Evolutionary conservation across 2,888 invertebrate genomes (phyloP).

Genomic region (Sisyra nigra): DNA sequence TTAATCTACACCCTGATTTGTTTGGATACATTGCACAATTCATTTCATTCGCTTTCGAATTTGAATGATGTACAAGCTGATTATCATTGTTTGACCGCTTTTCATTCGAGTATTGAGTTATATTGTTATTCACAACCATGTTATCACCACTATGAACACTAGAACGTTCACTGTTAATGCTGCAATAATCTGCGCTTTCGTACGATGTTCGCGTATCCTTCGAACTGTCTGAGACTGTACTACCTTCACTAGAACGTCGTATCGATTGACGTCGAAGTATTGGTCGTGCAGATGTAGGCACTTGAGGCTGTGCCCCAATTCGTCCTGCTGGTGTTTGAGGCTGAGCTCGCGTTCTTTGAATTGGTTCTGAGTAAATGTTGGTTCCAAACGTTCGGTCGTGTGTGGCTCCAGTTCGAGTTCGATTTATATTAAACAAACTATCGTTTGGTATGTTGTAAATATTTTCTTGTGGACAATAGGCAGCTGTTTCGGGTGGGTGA

Average conservation of each 20-base stretch:
- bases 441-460: constrained; percentile 4
- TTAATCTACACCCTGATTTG: constrained; percentile 27
- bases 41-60: background rate
- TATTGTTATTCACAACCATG: constrained; percentile 1
- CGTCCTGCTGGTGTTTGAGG: constrained; percentile 25
- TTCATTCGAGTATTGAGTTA: background rate
- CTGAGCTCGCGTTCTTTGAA: constrained; percentile 25
- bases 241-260: constrained; percentile 35
- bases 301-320: constrained; percentile 22
- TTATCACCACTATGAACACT: constrained; percentile 4
- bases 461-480: constrained; percentile 3
- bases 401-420: constrained; percentile 13
- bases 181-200: constrained; percentile 8
- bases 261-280: constrained; percentile 24
- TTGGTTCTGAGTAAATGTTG: constrained; percentile 15
- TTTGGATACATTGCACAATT: constrained; percentile 16
- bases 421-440: no score
- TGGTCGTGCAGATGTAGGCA: constrained; percentile 20
- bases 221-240: constrained; percentile 21
- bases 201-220: constrained; percentile 12
- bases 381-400: constrained; percentile 12
- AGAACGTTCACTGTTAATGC: constrained; percentile 7
- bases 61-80: background rate
- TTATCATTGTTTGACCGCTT: constrained; percentile 1
- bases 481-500: background rate